These are phyloP conservation scores for Chaenogobius annularis DNA, from an alignment of 2,113 vertebrate genomes.

Conservation along the genomic window DNA sequence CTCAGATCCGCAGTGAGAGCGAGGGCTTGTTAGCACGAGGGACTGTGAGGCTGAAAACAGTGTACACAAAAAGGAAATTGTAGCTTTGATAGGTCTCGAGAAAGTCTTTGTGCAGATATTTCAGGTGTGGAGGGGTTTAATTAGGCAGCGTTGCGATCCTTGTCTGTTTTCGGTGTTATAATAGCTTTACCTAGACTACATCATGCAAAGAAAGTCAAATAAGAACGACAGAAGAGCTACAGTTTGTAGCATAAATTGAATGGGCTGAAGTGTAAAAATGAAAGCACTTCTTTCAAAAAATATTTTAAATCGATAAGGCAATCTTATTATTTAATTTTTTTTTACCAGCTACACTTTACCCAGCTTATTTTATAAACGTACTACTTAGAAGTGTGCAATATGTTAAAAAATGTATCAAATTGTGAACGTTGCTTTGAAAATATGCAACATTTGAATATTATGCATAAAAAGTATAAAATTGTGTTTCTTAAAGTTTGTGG, in stretches of 20 bases:
- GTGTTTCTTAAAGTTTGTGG: too few relatives aligned
- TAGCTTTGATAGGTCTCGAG: background rate
- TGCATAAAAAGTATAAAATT: too few relatives aligned
- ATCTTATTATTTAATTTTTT: background rate
- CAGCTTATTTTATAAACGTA: too few relatives aligned
- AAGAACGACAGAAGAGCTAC: background rate
- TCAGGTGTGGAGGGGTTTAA: slow-evolving; percentile 1
- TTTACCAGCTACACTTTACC: too few relatives aligned
- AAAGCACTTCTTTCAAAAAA: background rate
- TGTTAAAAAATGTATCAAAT: too few relatives aligned
- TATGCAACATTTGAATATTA: too few relatives aligned
- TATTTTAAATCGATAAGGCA: background rate
- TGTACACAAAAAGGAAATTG: background rate
- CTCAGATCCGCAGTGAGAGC: background rate
- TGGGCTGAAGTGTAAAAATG: background rate
- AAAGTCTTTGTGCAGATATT: slow-evolving; percentile 2
- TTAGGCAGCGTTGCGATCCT: background rate
- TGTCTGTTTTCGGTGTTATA: background rate
- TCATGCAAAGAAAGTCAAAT: background rate
- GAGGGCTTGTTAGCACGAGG: background rate
- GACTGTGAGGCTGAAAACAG: background rate
- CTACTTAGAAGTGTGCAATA: too few relatives aligned
- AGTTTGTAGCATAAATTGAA: background rate
- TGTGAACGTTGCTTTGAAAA: too few relatives aligned
- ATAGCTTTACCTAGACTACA: background rate